Evolutionary conservation across 2,113 vertebrate species (phyloP).

Genomic region (Pluvialis apricaria): DNA sequence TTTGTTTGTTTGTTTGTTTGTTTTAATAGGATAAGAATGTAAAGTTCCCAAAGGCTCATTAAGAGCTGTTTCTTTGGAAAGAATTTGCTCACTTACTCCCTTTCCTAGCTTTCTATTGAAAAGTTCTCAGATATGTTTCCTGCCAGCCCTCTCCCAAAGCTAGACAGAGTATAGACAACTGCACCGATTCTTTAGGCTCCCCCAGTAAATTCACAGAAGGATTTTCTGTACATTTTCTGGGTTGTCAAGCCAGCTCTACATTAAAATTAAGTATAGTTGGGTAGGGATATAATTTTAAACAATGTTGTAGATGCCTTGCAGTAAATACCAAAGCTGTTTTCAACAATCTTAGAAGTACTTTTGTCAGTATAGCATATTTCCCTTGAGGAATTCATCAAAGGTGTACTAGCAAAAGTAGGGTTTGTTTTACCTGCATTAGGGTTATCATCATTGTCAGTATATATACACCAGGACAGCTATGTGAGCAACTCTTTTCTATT

Average conservation of each 20-base stretch:
- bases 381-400: neutral
- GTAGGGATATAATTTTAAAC: neutral
- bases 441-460: neutral
- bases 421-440: neutral
- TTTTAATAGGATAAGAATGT: neutral
- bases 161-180: neutral
- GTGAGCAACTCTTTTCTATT: neutral
- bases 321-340: neutral
- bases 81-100: neutral
- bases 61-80: neutral
- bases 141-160: neutral
- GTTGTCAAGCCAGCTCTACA: neutral
- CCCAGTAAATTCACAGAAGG: neutral
- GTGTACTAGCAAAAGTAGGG: neutral
- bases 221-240: neutral
- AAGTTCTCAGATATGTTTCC: neutral
- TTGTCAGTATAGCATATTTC: neutral
- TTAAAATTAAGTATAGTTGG: neutral
- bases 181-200: neutral
- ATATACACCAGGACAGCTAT: neutral
- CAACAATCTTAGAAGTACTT: neutral
- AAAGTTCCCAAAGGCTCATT: neutral
- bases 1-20: neutral
- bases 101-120: neutral
- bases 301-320: neutral